Percentiles rank a stretch among this genome's conserved stretches.
These are phyloP conservation scores for Sphinx pinastri DNA, from an alignment of 2,888 invertebrate genomes.

Conservation along the genomic window DNA sequence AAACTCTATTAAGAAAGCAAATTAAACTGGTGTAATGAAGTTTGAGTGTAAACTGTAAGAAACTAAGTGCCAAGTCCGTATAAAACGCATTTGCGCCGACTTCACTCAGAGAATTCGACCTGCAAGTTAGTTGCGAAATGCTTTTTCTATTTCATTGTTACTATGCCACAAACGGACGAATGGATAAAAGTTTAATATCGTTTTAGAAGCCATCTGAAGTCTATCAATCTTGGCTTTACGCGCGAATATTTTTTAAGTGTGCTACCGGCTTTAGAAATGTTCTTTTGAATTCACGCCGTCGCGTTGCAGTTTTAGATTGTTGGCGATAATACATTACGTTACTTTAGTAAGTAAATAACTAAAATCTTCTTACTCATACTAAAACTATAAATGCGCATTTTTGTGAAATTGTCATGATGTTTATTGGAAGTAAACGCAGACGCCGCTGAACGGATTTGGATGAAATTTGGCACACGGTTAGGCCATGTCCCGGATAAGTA, in stretches of 20 bases:
- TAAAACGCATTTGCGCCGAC: constrained; percentile 34
- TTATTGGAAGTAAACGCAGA: too few relatives aligned
- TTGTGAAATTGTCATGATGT: too few relatives aligned
- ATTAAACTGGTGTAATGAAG: constrained; percentile 53
- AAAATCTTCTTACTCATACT: too few relatives aligned
- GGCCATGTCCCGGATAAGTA: too few relatives aligned
- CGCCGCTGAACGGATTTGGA: too few relatives aligned
- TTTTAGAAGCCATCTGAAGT: not conserved
- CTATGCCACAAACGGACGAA: not conserved
- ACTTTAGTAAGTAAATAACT: too few relatives aligned
- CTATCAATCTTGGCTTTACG: not conserved
- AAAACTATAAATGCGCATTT: too few relatives aligned
- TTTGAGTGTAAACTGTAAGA: constrained; percentile 50
- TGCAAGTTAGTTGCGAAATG: constrained; percentile 23
- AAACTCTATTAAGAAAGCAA: constrained; percentile 51
- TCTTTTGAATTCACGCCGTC: too few relatives aligned
- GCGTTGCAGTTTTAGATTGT: too few relatives aligned
- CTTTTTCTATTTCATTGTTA: constrained; percentile 17
- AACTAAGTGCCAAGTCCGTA: constrained; percentile 41
- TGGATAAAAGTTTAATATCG: constrained; percentile 8
- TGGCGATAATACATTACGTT: too few relatives aligned
- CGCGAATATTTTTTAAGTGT: not conserved
- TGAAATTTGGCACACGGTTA: too few relatives aligned
- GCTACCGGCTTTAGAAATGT: not conserved
- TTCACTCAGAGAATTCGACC: not conserved